Base-by-base conservation (phyloP, 2,113 vertebrate genomes). In the Brachirus orientalis region DNA sequence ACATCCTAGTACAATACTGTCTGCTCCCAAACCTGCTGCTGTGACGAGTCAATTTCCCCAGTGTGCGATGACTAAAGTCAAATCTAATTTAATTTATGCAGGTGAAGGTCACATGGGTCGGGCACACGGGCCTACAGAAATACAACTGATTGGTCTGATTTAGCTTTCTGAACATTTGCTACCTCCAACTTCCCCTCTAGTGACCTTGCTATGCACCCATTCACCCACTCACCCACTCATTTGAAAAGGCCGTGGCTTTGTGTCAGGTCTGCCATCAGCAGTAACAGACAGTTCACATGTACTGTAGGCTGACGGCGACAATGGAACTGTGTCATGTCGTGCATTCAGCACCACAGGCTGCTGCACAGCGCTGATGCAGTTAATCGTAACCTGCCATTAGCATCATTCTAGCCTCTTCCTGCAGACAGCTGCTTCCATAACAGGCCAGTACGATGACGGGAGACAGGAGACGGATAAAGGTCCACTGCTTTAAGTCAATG, bases 251-350 rank as follows among this genome's bases (percentile, higher is more conserved):
- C 0, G 50, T 10, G 70, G 77, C 83, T 85, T 84, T 87, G 88
- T 85, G 81, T 86, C 79, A 64, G 52, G n/a, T 71, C 82, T 83
- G 65, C 69, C 75, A 87, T 85, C 89, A 90, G 89, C 89, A 86
- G 79, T 79, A 87, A 79, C 69, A 55, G 77, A 76, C 63, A 59
- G 76, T 80, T 66, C 63, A 67, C 79, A 59, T 75, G 51, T 55
- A 63, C 51, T 46, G 78, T 63, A 37, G 67, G 52, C 69, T 6
- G 41, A 56, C 58, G 13, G 33, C 52, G 66, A 85, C 86, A 86
- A 84, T 83, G 72, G 82, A 75, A 71, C 83, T 64, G 76, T 76
- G 77, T 80, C 80, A 77, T 69, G 68, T 57, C 81, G 70, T 75
- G 62, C 59, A 83, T 85, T 88, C 85, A 87, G 72, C 77, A 47